Evolutionary conservation across 2,888 invertebrate species (phyloP), one percentile per base, ranked within the genome.

Genomic region (Limnephilus rhombicus): DNA sequence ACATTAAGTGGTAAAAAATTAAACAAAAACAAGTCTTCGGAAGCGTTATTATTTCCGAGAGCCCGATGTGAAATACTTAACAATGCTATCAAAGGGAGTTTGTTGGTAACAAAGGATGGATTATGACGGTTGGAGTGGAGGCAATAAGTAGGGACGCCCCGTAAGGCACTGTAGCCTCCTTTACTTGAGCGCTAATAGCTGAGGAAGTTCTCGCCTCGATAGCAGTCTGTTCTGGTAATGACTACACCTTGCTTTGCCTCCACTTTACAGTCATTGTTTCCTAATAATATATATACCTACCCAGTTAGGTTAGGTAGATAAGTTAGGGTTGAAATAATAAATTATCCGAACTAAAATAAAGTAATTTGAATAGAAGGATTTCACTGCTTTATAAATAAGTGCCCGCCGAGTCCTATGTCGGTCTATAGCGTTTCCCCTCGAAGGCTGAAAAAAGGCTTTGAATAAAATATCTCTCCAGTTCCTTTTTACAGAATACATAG

Each of bases 361-460:
- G 68, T 68, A 68, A 68, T 68, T 68, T 83, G 34, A 83, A 37
- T 83, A 34, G 83, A 83, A 83, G 34, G 37, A 24, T 41, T 37
- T 37, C 86, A 45, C 45, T 24, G n/a, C 29, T 45, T 45, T 86
- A 45, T 86, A 86, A 86, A 86, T 86, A 86, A 45, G 86, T 45
- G 86, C 86, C 86, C 45, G 45, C 86, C 41, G 45, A 86, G 86
- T 45, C 83, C 83, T 5, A 86, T 86, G 24, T 86, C 86, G 29
- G 45, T 45, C 86, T 49, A 29, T 45, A 49, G 53, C 15, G 68
- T 18, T 31, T 87, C 87, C 87, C 87, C 87, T 87, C 18, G 34
- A 68, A 53, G 53, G 68, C 87, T 31, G 87, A 87, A 87, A 87
- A 87, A 87, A 87, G 87, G 87, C 87, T 87, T 87, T 87, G 87